A percentile compares a stretch with the other conserved stretches of the same genome.
These are phyloP conservation scores for Elephantulus edwardii DNA, from an alignment of 2,113 vertebrate species.

Conservation along the genomic window DNA sequence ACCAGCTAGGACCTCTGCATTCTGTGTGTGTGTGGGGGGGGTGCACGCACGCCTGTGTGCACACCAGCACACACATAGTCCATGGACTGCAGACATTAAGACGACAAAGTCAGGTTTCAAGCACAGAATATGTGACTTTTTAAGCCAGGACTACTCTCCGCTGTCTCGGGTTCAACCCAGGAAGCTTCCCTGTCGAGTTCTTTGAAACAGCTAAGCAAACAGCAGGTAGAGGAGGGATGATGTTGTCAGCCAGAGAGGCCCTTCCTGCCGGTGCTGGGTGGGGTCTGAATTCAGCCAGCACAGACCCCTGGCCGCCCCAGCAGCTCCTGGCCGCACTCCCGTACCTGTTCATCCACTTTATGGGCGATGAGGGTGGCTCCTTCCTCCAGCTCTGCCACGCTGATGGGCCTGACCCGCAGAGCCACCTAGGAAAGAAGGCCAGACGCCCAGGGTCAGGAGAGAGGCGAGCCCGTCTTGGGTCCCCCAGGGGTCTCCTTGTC, in stretches of 20 bases:
- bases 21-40: too few relatives aligned
- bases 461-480: not conserved
- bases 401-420: slow-evolving; percentile 92
- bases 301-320: not conserved
- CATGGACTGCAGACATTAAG: rapidly evolving
- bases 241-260: not conserved
- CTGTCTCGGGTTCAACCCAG: not conserved
- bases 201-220: too few relatives aligned
- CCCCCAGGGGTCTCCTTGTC: not conserved
- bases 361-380: slow-evolving; percentile 90
- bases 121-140: not conserved
- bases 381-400: slow-evolving; percentile 89
- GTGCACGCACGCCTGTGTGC: too few relatives aligned
- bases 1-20: too few relatives aligned
- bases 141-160: not conserved
- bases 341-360: slow-evolving; percentile 91
- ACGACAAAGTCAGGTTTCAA: not conserved
- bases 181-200: not conserved
- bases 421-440: slow-evolving; percentile 86
- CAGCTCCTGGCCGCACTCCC: not conserved
- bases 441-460: not conserved
- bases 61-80: rapidly evolving
- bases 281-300: not conserved
- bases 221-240: not conserved
- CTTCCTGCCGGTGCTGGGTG: too few relatives aligned